These are phyloP conservation scores for Agrilus mali DNA, from an alignment of 2,888 invertebrate genomes.

Conservation along the genomic window DNA sequence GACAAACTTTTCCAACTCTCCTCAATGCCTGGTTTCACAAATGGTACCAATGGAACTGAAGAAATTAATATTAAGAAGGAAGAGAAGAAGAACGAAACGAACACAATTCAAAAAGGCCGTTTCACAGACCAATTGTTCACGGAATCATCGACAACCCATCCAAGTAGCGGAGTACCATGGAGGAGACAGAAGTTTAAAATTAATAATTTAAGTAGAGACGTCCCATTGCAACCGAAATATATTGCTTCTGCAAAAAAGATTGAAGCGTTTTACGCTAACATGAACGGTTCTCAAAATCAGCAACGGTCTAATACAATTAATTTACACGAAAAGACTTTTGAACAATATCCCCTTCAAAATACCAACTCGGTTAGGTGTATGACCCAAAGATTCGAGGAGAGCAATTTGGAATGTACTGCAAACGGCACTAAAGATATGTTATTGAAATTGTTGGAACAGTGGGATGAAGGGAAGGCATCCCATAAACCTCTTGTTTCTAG, in stretches of 20 bases:
- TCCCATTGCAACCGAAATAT: constrained; percentile 35
- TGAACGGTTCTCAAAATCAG: constrained; percentile 4
- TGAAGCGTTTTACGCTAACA: constrained; percentile 11
- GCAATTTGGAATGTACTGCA: constrained; percentile 33
- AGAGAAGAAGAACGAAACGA: constrained; percentile 16
- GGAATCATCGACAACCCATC: neutral
- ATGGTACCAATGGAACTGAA: neutral
- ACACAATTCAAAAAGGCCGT: constrained; percentile 11
- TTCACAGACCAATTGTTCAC: constrained; percentile 5
- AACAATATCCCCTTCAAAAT: neutral
- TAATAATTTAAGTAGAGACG: constrained; percentile 57
- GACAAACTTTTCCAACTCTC: constrained; percentile 64
- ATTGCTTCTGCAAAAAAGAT: constrained; percentile 15
- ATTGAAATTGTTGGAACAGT: constrained; percentile 60
- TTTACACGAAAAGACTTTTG: neutral
- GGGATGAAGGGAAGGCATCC: constrained; percentile 48
- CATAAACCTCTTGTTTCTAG: constrained; percentile 39
- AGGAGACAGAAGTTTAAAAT: constrained; percentile 50
- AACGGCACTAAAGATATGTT: constrained; percentile 66
- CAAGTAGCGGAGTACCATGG: constrained; percentile 26
- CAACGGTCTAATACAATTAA: constrained; percentile 2
- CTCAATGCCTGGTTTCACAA: constrained; percentile 40
- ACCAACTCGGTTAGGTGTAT: neutral
- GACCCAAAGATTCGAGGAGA: neutral
- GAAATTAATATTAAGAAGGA: constrained; percentile 26